Evolutionary conservation across 2,888 invertebrate species (phyloP).

Genomic region (Periphyllus acericola): DNA sequence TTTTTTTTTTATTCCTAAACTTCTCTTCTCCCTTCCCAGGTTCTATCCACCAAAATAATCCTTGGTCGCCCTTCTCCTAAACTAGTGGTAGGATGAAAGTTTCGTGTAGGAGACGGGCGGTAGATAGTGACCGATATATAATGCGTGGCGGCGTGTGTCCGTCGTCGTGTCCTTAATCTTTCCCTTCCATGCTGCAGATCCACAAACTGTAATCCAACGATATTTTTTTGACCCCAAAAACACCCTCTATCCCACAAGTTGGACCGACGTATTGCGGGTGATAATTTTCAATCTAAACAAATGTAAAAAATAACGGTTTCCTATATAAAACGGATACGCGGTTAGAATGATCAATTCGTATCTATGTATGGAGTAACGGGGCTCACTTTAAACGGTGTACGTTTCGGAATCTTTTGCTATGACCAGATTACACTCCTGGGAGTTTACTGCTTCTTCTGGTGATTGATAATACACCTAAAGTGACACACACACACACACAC

Average conservation of each 20-base stretch:
- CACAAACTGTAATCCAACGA: constrained; percentile 36
- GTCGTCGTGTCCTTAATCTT: constrained; percentile 51
- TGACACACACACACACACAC: neutral
- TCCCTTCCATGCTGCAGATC: neutral
- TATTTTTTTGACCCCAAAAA: constrained; percentile 14
- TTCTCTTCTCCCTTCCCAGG: neutral
- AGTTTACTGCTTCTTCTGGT: constrained; percentile 7
- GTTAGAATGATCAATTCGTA: constrained; percentile 51
- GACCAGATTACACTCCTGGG: constrained; percentile 43
- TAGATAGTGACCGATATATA: constrained; percentile 39
- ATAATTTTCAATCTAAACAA: constrained; percentile 52
- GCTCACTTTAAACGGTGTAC: constrained; percentile 7
- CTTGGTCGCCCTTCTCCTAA: neutral
- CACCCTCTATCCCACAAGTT: neutral
- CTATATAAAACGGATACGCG: constrained; percentile 44
- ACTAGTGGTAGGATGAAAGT: neutral
- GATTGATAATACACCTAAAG: constrained; percentile 25
- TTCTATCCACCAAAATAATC: constrained; percentile 38
- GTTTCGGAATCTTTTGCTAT: constrained; percentile 6
- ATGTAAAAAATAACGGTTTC: constrained; percentile 13
- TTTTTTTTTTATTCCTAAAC: constrained; percentile 35
- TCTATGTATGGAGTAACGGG: neutral
- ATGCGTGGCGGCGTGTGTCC: constrained; percentile 39
- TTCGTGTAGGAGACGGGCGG: neutral
- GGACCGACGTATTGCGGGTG: neutral